A percentile compares a stretch with the other conserved stretches of the same genome.
Evolutionary conservation across 1,140 invertebrate species (phyloP).

Genomic region (Trinorchestia longiramus): DNA sequence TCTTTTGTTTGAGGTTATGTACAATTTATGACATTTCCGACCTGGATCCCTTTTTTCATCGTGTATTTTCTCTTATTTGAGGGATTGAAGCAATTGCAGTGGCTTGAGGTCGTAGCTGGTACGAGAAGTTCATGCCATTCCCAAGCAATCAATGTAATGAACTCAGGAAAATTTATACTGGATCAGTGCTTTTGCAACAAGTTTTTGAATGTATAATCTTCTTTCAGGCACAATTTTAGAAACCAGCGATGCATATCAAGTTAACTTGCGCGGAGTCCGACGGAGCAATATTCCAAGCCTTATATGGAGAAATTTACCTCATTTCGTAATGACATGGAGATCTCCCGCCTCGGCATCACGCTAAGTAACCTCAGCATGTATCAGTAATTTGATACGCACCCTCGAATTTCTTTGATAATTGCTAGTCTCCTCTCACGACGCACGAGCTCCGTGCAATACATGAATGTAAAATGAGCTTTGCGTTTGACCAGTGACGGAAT

Average conservation of each 20-base stretch:
- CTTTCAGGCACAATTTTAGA: neutral
- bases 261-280: neutral
- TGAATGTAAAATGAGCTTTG: slow-evolving; percentile 46
- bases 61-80: neutral
- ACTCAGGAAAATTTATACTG: neutral
- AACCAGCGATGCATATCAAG: neutral
- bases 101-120: neutral
- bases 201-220: neutral
- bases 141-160: neutral
- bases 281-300: neutral
- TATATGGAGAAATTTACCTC: slow-evolving; percentile 25
- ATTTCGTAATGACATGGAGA: slow-evolving; percentile 21
- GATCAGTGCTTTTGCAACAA: neutral
- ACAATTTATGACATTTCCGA: neutral
- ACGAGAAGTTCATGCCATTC: neutral
- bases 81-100: neutral
- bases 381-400: slow-evolving; percentile 33
- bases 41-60: neutral
- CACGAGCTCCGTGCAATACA: slow-evolving; percentile 31
- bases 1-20: neutral
- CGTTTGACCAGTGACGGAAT: slow-evolving; percentile 37
- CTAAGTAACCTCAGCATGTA: neutral
- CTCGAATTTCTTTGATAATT: slow-evolving; percentile 6
- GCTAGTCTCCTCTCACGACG: slow-evolving; percentile 19
- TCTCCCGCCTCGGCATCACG: slow-evolving; percentile 3